A percentile compares a stretch with the other conserved stretches of the same genome.
Conservation (phyloP, 2,797 vertebrate species). For the Erethizon dorsatum region DNA sequence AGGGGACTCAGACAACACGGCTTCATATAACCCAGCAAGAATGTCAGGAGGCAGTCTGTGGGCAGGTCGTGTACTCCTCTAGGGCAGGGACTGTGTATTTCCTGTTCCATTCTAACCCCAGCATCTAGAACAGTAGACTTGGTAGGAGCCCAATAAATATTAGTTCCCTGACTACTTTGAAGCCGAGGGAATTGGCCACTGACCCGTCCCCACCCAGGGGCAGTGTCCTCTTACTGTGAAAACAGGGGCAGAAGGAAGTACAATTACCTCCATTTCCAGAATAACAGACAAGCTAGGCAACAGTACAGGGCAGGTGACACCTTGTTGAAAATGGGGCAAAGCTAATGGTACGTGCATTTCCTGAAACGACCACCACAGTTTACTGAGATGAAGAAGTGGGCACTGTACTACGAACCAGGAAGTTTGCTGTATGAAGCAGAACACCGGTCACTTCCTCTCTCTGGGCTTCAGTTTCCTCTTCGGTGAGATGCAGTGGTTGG, state of each 20-base stretch:
- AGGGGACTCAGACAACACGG: background rate
- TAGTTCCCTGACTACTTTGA: background rate
- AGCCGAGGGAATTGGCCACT: background rate
- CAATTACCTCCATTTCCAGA: slow-evolving; percentile 6
- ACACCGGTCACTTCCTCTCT: slow-evolving; percentile 17
- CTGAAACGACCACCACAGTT: background rate
- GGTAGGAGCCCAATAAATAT: background rate
- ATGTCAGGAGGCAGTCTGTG: background rate
- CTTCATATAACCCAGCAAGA: background rate
- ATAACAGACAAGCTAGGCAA: background rate
- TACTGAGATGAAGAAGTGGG: background rate
- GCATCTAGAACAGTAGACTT: background rate
- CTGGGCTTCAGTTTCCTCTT: slow-evolving; percentile 28
- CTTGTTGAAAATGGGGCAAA: background rate
- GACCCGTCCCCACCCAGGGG: background rate
- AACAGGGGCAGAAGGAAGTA: slow-evolving; percentile 1
- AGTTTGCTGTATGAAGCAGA: background rate
- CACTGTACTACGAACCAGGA: background rate
- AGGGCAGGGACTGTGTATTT: background rate
- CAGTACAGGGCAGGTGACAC: background rate
- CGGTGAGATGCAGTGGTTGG: background rate
- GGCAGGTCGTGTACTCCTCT: background rate
- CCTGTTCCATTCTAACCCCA: background rate
- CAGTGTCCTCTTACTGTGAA: background rate
- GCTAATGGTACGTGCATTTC: background rate